These are phyloP conservation scores for Euborellia annulipes DNA, from an alignment of 1,140 invertebrate species.

Conservation along the genomic window DNA sequence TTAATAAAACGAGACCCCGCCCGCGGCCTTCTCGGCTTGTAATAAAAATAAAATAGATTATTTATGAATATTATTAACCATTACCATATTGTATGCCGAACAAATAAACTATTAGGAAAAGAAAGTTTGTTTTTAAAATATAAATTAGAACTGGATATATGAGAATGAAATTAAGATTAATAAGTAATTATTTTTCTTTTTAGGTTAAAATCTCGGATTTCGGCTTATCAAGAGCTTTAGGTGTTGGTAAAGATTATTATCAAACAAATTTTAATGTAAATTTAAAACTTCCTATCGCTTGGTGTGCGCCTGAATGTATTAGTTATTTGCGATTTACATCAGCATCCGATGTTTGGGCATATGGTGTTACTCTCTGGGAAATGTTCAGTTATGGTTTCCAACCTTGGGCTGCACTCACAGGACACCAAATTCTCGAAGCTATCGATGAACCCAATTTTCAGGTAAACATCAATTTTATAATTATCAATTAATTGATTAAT, in stretches of 20 bases:
- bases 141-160: too few relatives aligned
- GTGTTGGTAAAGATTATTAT: slow-evolving; percentile 97
- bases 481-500: neutral
- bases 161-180: too few relatives aligned
- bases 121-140: too few relatives aligned
- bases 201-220: slow-evolving; percentile 99
- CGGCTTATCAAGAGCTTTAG: slow-evolving; percentile 85
- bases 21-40: too few relatives aligned
- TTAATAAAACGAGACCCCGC: too few relatives aligned
- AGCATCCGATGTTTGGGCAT: slow-evolving; percentile 94
- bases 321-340: slow-evolving; percentile 91
- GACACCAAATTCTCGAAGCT: slow-evolving; percentile 88
- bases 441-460: slow-evolving; percentile 85
- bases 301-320: slow-evolving; percentile 98
- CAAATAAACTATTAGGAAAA: too few relatives aligned
- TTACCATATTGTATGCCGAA: too few relatives aligned
- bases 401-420: slow-evolving; percentile 90
- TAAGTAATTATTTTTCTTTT: too few relatives aligned
- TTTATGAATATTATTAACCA: too few relatives aligned
- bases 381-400: slow-evolving; percentile 98
- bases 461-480: too few relatives aligned
- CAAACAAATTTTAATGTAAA: slow-evolving; percentile 98
- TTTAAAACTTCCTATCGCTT: slow-evolving; percentile 93
- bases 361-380: slow-evolving; percentile 96
- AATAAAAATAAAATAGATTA: too few relatives aligned